A percentile compares a stretch with the other conserved stretches of the same genome.
Conservation (phyloP, 2,797 vertebrate genomes). For the Helicolenus hilgendorfi region DNA sequence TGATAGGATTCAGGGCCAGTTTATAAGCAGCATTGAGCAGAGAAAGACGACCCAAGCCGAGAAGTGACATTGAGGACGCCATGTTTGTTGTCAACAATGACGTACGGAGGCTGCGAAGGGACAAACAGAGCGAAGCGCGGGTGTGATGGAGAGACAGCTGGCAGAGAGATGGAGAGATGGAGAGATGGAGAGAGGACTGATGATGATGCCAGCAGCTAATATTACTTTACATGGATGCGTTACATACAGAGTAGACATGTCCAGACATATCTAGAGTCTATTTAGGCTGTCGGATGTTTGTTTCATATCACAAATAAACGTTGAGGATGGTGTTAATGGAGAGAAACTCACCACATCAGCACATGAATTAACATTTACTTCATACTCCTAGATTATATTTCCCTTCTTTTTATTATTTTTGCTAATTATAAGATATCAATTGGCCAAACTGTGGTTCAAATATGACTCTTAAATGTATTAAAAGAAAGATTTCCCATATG, state of each 20-base stretch:
- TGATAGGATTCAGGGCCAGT: slow-evolving; percentile 79
- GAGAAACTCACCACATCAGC: slow-evolving; percentile 4
- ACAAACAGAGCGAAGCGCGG: slow-evolving; percentile 53
- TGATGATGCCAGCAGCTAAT: slow-evolving; percentile 35
- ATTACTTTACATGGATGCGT: slow-evolving; percentile 40
- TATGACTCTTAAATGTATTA: no score
- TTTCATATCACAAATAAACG: slow-evolving; percentile 36
- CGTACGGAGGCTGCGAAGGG: slow-evolving; percentile 71
- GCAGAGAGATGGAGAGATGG: background rate
- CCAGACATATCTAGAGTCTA: slow-evolving; percentile 55
- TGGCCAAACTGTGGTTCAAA: no score
- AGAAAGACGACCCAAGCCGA: slow-evolving; percentile 84
- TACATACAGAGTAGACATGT: slow-evolving; percentile 51
- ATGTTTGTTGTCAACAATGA: slow-evolving; percentile 83
- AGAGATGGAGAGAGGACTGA: background rate
- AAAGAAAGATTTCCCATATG: no score
- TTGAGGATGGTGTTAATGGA: slow-evolving; percentile 20
- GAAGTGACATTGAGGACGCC: slow-evolving; percentile 92
- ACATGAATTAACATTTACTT: background rate
- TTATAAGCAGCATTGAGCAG: slow-evolving; percentile 78
- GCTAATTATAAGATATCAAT: no score
- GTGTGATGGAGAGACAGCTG: slow-evolving; percentile 27
- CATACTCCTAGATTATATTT: background rate
- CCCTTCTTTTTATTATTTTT: background rate
- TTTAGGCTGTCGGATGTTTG: slow-evolving; percentile 14